phyloP scores from a whole-genome alignment of 2,113 vertebrate genomes.

The Ivindomyrus marchei region DNA sequence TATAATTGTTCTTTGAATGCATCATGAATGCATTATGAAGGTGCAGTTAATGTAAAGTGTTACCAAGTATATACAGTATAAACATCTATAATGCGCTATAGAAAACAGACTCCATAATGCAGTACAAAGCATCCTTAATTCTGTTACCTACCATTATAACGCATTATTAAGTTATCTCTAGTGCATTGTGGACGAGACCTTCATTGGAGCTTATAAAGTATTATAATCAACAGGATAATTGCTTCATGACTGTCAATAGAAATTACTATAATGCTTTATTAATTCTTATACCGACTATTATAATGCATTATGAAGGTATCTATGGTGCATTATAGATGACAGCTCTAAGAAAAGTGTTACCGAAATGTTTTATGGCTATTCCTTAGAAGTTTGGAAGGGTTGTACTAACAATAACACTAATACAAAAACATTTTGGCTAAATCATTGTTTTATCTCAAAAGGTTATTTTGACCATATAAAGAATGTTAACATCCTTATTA shows the following conservation, averaged over 20 bases:
- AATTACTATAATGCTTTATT: not conserved
- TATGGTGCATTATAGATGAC: not conserved
- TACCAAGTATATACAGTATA: not conserved
- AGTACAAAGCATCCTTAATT: not conserved
- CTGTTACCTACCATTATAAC: not conserved
- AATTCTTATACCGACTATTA: not conserved
- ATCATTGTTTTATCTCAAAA: not conserved
- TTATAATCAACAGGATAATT: not conserved
- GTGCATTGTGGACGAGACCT: not conserved
- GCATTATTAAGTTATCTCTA: not conserved
- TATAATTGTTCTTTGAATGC: not conserved
- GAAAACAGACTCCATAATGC: not conserved
- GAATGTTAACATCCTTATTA: not conserved
- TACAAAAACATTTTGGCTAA: not conserved
- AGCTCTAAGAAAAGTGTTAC: not conserved
- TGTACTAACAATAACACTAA: not conserved
- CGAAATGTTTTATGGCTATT: not conserved
- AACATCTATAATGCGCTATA: not conserved
- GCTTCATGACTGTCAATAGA: not conserved
- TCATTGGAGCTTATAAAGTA: not conserved
- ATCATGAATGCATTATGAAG: not conserved
- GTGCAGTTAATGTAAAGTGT: not conserved
- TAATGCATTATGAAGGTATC: not conserved
- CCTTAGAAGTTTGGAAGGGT: not conserved
- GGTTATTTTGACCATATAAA: not conserved